Base-by-base conservation (phyloP, 2,888 invertebrate genomes). In the Melikaiella ostensackeni region DNA sequence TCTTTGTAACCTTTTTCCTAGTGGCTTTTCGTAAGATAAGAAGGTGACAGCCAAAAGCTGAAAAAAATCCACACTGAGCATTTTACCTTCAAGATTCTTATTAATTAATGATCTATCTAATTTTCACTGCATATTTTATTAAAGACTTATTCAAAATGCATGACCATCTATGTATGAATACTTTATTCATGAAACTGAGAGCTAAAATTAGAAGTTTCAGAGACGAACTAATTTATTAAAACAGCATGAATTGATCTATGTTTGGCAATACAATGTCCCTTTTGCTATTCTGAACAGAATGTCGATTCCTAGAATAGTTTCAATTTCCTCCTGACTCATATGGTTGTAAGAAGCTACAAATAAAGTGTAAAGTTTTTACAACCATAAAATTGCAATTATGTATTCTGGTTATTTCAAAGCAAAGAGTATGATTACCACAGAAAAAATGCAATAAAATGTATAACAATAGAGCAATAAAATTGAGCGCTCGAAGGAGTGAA, bases 1-100 rank as follows among this genome's bases (percentile, higher is more conserved):
- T 83, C 76, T 79, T 62, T 59, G 63, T 77, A 83, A 82, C 76
- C 81, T 82, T 83, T 80, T 81, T 80, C 78, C 66, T 75, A 55
- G 70, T 55, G 50, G 76, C 59, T 63, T 66, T 55, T 73, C 73
- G 8, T 35, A 64, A 80, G 84, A 84, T 85, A 85, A 82, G 82
- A 59, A 50, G 30, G 46, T 50, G 4, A 46, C 4, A 8, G 21
- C 19, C 9, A n/a, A 70, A 70, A 50, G 6, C 30, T 33, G n/a
- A 50, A 70, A 33, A 57, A 59, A 59, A 24, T 55, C 9, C 3
- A 55, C 3, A 42, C 9, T 55, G 9, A 55, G 21, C 42, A 42
- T 16, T 16, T 16, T 16, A 11, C 4, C 16, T 42, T 42, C 11
- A 16, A 42, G 42, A 16, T 42, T 16, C 16, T 42, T 16, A 42